A percentile compares a stretch with the other conserved stretches of the same genome.
Conservation (phyloP, 2,113 vertebrate genomes). For the Axis porcinus region DNA sequence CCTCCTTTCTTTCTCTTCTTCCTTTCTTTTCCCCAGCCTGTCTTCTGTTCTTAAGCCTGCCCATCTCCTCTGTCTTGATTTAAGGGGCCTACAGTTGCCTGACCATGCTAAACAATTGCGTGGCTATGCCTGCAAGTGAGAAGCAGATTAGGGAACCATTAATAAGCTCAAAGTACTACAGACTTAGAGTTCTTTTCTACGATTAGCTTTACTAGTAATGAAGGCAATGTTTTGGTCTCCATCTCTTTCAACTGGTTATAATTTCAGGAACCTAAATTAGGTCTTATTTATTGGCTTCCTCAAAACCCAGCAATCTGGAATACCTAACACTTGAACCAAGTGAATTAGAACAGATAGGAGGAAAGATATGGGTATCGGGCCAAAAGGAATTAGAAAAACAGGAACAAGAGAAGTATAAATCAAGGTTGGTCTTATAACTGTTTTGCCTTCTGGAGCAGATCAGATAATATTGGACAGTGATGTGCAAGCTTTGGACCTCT, state of each 20-base stretch:
- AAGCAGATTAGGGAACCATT: not conserved
- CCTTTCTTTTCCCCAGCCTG: not conserved
- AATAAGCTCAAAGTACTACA: not conserved
- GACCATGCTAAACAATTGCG: not conserved
- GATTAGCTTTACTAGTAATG: not conserved
- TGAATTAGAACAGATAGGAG: not conserved
- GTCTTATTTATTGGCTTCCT: not conserved
- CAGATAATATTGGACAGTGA: not conserved
- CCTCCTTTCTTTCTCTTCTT: no score
- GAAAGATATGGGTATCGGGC: not conserved
- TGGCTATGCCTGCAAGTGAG: not conserved
- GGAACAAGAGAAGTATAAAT: not conserved
- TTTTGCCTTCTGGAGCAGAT: slow-evolving; percentile 6
- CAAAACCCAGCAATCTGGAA: not conserved
- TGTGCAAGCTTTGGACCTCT: not conserved
- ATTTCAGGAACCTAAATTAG: not conserved
- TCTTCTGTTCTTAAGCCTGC: not conserved
- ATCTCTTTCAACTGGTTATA: not conserved
- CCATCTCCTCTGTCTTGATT: not conserved
- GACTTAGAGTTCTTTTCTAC: not conserved
- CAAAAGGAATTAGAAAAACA: slow-evolving; percentile 9
- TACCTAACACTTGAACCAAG: not conserved
- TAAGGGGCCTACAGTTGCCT: not conserved
- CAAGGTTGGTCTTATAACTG: not conserved
- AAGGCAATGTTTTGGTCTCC: not conserved